These are phyloP conservation scores for Opisthograptis luteolata DNA, from an alignment of 2,888 invertebrate species.

Conservation along the genomic window DNA sequence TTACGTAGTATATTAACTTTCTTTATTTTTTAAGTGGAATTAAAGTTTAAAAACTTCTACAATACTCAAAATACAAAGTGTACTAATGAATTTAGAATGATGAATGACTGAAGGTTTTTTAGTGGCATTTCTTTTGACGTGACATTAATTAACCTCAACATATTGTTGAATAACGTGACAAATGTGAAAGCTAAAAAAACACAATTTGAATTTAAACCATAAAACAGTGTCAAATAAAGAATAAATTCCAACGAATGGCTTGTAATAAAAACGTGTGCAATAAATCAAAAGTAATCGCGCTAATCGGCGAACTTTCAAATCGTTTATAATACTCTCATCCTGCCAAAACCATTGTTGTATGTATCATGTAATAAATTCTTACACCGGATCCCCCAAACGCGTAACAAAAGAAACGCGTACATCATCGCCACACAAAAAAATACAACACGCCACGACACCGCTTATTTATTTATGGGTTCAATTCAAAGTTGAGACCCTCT, in stretches of 20 bases:
- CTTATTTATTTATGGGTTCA: slow-evolving; percentile 82
- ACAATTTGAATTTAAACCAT: slow-evolving; percentile 5
- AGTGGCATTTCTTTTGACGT: background rate
- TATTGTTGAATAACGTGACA: background rate
- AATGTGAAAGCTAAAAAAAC: slow-evolving; percentile 7
- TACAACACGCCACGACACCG: slow-evolving; percentile 74
- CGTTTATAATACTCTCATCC: slow-evolving; percentile 32
- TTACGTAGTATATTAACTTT: too few species aligned
- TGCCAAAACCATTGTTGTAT: slow-evolving; percentile 25
- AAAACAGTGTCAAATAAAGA: slow-evolving; percentile 22
- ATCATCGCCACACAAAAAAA: slow-evolving; percentile 67
- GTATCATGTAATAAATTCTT: slow-evolving; percentile 54
- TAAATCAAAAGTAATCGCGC: slow-evolving; percentile 37
- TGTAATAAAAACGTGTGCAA: slow-evolving; percentile 36
- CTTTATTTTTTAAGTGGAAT: too few species aligned
- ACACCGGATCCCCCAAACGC: slow-evolving; percentile 67
- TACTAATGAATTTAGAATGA: background rate
- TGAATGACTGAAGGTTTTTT: background rate
- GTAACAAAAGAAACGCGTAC: slow-evolving; percentile 71
- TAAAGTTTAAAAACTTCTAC: too few species aligned
- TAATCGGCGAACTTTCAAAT: slow-evolving; percentile 50
- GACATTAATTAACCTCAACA: slow-evolving; percentile 3
- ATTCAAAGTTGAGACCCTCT: slow-evolving; percentile 61
- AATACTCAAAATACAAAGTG: background rate
- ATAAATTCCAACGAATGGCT: slow-evolving; percentile 22